Evolutionary conservation across 2,888 invertebrate genomes (phyloP).

Genomic region (Mythimna pallens): DNA sequence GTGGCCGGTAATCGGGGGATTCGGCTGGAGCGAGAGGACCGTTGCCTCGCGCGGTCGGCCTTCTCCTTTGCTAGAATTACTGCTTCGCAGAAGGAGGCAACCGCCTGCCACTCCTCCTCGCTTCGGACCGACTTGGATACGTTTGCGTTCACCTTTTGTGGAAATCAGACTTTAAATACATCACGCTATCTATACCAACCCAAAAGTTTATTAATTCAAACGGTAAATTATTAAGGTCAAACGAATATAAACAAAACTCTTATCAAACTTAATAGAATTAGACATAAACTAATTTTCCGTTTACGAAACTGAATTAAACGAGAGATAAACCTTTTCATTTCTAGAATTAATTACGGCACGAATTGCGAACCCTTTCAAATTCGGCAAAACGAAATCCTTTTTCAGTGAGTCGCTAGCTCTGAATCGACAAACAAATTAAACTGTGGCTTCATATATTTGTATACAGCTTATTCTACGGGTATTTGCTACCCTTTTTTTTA

Average conservation of each 20-base stretch:
- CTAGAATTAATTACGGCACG: slow-evolving; percentile 43
- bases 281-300: slow-evolving; percentile 46
- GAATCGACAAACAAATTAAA: slow-evolving; percentile 48
- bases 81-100: too few relatives aligned
- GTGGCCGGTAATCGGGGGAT: too few relatives aligned
- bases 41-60: too few relatives aligned
- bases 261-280: slow-evolving; percentile 35
- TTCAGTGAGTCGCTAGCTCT: slow-evolving; percentile 16
- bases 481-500: too few relatives aligned
- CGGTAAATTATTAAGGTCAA: slow-evolving; percentile 30
- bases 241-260: slow-evolving; percentile 31
- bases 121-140: too few relatives aligned
- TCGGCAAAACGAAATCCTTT: slow-evolving; percentile 28
- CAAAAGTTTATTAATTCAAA: too few relatives aligned
- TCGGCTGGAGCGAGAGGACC: too few relatives aligned
- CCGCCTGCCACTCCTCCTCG: too few relatives aligned
- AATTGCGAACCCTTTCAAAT: slow-evolving; percentile 41
- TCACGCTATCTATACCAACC: slow-evolving; percentile 2
- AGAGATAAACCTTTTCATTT: slow-evolving; percentile 47
- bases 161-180: background rate
- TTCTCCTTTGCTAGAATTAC: too few relatives aligned
- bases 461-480: slow-evolving; percentile 3
- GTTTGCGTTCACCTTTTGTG: background rate
- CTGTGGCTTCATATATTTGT: slow-evolving; percentile 36
- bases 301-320: slow-evolving; percentile 39